Conservation (phyloP, 1,140 invertebrate species). For the Ips nitidus region DNA sequence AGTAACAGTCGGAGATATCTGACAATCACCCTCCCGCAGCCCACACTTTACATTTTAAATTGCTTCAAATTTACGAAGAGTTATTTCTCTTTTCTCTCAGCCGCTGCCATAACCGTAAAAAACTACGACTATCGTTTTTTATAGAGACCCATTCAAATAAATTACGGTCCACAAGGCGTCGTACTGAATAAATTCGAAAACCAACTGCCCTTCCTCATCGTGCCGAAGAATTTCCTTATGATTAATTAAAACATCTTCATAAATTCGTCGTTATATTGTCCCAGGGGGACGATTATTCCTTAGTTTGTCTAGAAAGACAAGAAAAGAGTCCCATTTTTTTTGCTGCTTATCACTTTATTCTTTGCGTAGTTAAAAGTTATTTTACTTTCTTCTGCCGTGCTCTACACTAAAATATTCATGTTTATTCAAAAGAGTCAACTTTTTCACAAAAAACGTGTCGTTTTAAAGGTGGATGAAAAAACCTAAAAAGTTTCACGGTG, state of each 20-base stretch:
- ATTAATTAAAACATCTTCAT: conserved; percentile 45
- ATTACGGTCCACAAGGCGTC: conserved; percentile 23
- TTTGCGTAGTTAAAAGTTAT: too few relatives aligned
- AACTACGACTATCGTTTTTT: conserved; percentile 33
- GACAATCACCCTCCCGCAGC: conserved; percentile 12
- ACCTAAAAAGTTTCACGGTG: not conserved
- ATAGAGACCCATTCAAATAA: conserved; percentile 27
- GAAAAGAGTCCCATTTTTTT: too few relatives aligned
- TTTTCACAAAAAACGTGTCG: not conserved
- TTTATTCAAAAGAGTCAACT: too few relatives aligned
- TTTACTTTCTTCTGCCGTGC: too few relatives aligned
- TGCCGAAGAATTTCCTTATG: conserved; percentile 33
- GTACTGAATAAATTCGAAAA: conserved; percentile 19
- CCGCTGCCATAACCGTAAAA: conserved; percentile 28
- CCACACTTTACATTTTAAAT: conserved; percentile 12
- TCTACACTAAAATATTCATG: too few relatives aligned
- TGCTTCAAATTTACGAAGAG: conserved; percentile 21
- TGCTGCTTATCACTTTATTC: too few relatives aligned
- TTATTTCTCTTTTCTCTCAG: conserved; percentile 22
- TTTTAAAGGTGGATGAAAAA: not conserved
- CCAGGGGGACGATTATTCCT: not conserved
- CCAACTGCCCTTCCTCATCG: conserved; percentile 26
- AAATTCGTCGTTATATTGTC: conserved; percentile 36
- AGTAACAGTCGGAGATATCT: too few relatives aligned
- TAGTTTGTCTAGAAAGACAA: not conserved